phyloP scores from a whole-genome alignment of 2,888 invertebrate species.

The Drosophila eohydei region DNA sequence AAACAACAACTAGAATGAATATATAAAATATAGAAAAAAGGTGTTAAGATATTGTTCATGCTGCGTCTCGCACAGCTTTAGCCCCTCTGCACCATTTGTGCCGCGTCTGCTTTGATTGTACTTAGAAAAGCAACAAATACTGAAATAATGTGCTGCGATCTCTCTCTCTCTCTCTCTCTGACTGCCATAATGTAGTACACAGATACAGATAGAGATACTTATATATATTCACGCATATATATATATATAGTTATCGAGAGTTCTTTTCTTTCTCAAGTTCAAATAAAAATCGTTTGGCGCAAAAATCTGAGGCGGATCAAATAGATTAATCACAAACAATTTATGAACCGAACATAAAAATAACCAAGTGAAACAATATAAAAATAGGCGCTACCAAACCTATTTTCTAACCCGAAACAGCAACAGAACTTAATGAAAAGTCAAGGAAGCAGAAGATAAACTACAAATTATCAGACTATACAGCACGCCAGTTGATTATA shows the following conservation, averaged over 20 bases:
- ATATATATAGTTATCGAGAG: conserved; percentile 13
- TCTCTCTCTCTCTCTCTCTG: not conserved
- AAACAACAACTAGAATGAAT: conserved; percentile 13
- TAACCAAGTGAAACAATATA: conserved; percentile 51
- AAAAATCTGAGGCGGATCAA: conserved; percentile 59
- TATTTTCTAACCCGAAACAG: not conserved
- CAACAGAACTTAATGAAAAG: conserved; percentile 17
- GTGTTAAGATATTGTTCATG: conserved; percentile 46
- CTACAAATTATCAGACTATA: conserved; percentile 22
- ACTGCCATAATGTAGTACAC: conserved; percentile 36
- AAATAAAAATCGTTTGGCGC: conserved; percentile 74
- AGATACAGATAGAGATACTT: conserved; percentile 23
- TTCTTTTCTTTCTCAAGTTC: conserved; percentile 65
- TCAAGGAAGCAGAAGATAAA: conserved; percentile 3
- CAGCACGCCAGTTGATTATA: no score
- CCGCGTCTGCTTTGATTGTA: conserved; percentile 46
- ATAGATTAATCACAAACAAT: conserved; percentile 76
- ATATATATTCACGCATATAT: conserved; percentile 6
- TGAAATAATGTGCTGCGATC: conserved; percentile 26
- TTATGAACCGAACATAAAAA: conserved; percentile 68
- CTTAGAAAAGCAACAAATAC: conserved; percentile 49
- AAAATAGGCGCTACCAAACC: conserved; percentile 32
- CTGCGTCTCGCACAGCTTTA: not conserved
- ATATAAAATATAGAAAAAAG: conserved; percentile 34
- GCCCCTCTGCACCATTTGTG: not conserved